Conservation (phyloP, 2,113 vertebrate genomes). For the Vidua macroura region DNA sequence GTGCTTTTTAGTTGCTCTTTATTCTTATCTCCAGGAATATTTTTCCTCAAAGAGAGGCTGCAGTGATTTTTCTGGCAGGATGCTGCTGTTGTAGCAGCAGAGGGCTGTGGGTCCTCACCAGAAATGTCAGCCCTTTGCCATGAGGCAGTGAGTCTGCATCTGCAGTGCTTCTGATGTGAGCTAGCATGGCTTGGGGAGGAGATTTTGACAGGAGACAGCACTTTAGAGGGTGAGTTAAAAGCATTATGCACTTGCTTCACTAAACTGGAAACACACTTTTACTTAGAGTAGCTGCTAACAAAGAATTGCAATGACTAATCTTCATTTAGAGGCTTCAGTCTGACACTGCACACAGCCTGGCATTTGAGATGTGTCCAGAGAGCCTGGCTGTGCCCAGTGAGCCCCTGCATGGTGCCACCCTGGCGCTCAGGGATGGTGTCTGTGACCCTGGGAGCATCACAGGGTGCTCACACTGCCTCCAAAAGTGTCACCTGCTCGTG, state of each 20-base stretch:
- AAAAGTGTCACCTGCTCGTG: background rate
- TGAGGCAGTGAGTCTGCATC: background rate
- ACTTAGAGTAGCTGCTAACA: background rate
- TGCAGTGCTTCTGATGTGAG: background rate
- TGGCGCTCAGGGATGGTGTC: background rate
- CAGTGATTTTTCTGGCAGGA: slow-evolving; percentile 3
- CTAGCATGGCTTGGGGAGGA: background rate
- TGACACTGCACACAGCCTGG: background rate
- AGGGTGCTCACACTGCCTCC: background rate
- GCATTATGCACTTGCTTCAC: slow-evolving; percentile 5
- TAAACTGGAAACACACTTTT: slow-evolving; percentile 6
- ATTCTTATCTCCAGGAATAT: background rate
- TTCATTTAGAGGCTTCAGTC: background rate
- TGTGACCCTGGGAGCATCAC: background rate
- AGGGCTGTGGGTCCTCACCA: background rate
- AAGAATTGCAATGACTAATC: background rate
- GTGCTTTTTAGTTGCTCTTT: background rate
- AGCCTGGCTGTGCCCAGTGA: background rate
- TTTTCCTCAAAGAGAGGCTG: background rate
- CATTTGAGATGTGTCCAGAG: background rate
- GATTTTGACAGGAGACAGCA: background rate
- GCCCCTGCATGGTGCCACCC: background rate
- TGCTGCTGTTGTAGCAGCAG: background rate
- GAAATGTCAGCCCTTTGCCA: slow-evolving; percentile 22
- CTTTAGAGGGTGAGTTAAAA: slow-evolving; percentile 46